These are phyloP conservation scores for Pseudococcus jackbeardsleyi DNA, from an alignment of 2,888 invertebrate genomes.

Conservation along the genomic window DNA sequence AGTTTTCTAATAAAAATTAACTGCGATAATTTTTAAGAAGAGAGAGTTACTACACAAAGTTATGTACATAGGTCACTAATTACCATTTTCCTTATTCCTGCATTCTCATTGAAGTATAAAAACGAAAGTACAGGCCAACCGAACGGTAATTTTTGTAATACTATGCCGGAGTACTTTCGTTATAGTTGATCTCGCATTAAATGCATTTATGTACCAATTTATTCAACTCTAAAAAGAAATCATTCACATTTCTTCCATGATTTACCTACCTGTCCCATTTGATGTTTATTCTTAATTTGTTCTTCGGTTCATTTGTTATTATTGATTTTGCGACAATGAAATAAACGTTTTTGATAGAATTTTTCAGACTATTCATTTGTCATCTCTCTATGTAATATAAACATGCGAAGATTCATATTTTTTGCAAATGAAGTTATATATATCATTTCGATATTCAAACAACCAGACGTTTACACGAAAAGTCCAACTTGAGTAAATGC, in stretches of 20 bases:
- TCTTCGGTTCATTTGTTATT: constrained; percentile 10
- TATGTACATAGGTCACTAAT: constrained; percentile 25
- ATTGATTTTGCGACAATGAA: constrained; percentile 11
- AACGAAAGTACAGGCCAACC: not conserved
- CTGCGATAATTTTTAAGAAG: constrained; percentile 2
- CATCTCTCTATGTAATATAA: too few species aligned
- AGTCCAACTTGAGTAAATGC: too few species aligned
- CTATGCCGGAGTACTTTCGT: constrained; percentile 11
- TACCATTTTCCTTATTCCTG: constrained; percentile 4
- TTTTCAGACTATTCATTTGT: not conserved
- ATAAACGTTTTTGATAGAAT: not conserved
- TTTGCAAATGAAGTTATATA: too few species aligned
- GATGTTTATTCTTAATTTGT: not conserved
- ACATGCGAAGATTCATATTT: too few species aligned
- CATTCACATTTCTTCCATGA: constrained; percentile 16
- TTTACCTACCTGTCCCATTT: not conserved
- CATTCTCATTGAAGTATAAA: constrained; percentile 7
- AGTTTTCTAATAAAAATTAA: not conserved
- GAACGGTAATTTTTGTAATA: not conserved
- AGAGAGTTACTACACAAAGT: constrained; percentile 13
- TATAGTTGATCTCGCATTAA: constrained; percentile 34
- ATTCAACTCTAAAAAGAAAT: constrained; percentile 27
- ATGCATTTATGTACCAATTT: constrained; percentile 22
- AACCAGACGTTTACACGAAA: too few species aligned
- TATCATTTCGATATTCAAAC: too few species aligned